phyloP scores from a whole-genome alignment of 2,797 vertebrate species.

The Sebastes taczanowskii region DNA sequence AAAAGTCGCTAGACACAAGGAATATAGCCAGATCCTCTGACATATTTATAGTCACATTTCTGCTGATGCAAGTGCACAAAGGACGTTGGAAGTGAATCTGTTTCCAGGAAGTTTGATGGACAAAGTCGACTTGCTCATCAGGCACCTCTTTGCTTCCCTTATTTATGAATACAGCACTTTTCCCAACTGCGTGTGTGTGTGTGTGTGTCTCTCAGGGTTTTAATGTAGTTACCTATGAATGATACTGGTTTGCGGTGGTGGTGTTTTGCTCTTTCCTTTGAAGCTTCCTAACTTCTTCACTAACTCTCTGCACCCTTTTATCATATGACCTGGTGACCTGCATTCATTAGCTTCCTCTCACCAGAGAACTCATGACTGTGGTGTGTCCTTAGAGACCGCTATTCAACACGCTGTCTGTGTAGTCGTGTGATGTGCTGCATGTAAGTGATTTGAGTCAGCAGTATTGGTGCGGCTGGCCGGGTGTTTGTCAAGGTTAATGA shows the following conservation, averaged over 20 bases:
- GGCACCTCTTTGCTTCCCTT: not conserved
- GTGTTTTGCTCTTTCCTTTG: not conserved
- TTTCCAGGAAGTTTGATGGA: slow-evolving; percentile 6
- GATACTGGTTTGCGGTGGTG: slow-evolving; percentile 25
- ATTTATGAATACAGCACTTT: not conserved
- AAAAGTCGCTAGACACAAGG: not conserved
- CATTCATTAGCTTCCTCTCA: slow-evolving; percentile 8
- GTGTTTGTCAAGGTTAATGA: slow-evolving; percentile 59
- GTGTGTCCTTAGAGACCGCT: not conserved
- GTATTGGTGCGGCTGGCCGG: slow-evolving; percentile 11
- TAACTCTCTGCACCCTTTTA: slow-evolving; percentile 6
- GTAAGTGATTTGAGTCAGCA: slow-evolving; percentile 56
- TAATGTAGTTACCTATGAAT: not conserved
- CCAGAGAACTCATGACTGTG: slow-evolving; percentile 9
- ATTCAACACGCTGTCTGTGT: not conserved
- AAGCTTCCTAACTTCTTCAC: slow-evolving; percentile 7
- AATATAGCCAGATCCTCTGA: not conserved
- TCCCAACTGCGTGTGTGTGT: not conserved
- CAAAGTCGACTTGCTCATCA: not conserved
- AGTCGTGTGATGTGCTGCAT: not conserved
- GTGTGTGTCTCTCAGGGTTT: not conserved
- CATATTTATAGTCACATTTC: slow-evolving; percentile 14
- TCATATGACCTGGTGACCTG: slow-evolving; percentile 26
- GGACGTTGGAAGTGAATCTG: slow-evolving; percentile 11
- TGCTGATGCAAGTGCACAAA: slow-evolving; percentile 21